phyloP scores from a whole-genome alignment of 2,797 vertebrate genomes.

The Triplophysa bombifrons region DNA sequence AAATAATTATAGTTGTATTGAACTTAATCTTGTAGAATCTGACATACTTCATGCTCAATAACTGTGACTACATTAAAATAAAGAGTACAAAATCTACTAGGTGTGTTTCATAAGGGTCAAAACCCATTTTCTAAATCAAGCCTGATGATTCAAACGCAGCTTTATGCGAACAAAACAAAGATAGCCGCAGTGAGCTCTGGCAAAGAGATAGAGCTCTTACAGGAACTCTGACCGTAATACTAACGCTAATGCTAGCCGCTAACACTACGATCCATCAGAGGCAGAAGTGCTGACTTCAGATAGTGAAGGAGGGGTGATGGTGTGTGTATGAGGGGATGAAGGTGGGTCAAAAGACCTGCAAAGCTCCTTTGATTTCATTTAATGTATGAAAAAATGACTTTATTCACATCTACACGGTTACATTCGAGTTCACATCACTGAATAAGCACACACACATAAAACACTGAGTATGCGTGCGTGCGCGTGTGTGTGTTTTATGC shows the following conservation, averaged over 20 bases:
- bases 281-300: slow-evolving; percentile 77
- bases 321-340: neutral
- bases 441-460: slow-evolving; percentile 1
- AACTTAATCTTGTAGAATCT: neutral
- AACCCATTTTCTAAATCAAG: slow-evolving; percentile 7
- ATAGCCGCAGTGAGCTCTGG: slow-evolving; percentile 67
- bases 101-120: neutral
- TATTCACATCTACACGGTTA: slow-evolving; percentile 15
- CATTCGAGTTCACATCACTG: neutral
- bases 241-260: slow-evolving; percentile 55
- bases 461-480: neutral
- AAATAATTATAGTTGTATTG: neutral
- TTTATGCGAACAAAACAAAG: slow-evolving; percentile 52
- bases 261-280: slow-evolving; percentile 79
- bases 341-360: slow-evolving; percentile 49
- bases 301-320: slow-evolving; percentile 23
- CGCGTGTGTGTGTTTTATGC: neutral
- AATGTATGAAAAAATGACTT: slow-evolving; percentile 21
- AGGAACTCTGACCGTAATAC: slow-evolving; percentile 54
- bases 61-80: too few relatives aligned
- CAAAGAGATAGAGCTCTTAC: slow-evolving; percentile 48
- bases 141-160: slow-evolving; percentile 60
- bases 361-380: slow-evolving; percentile 29
- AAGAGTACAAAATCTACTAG: neutral
- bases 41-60: too few relatives aligned